These are phyloP conservation scores for Oxyscelio sp. DNA, from an alignment of 2,888 invertebrate species.

Conservation along the genomic window DNA sequence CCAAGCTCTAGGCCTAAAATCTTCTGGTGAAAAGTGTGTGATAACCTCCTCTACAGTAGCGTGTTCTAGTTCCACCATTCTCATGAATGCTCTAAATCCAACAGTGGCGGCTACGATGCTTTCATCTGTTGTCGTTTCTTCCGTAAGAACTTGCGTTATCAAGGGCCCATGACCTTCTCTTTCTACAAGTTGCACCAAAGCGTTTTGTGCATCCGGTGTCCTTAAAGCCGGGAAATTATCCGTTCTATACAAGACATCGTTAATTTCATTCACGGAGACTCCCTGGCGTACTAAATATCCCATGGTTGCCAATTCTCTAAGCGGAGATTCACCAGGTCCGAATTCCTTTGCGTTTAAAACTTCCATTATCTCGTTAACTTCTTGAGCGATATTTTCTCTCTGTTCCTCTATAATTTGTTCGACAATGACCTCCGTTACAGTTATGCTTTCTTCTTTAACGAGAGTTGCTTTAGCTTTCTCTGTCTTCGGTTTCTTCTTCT, in stretches of 20 bases:
- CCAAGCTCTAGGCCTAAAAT: conserved; percentile 95
- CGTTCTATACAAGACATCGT: conserved; percentile 92
- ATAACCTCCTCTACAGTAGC: conserved; percentile 95
- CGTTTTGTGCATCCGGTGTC: conserved; percentile 95
- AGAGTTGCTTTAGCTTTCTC: conserved; percentile 83
- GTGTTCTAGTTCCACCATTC: conserved; percentile 94
- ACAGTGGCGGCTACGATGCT: conserved; percentile 93
- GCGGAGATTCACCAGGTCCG: conserved; percentile 93
- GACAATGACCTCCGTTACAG: conserved; percentile 89
- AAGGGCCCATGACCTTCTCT: conserved; percentile 94
- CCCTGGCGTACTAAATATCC: conserved; percentile 94
- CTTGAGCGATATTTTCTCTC: conserved; percentile 91
- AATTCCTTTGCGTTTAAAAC: conserved; percentile 94
- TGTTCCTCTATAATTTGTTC: conserved; percentile 90
- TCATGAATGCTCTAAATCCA: conserved; percentile 95
- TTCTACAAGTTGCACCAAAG: conserved; percentile 95
- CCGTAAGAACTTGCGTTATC: conserved; percentile 94
- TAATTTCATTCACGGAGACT: conserved; percentile 93
- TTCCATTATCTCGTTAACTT: conserved; percentile 93
- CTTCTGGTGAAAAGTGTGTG: conserved; percentile 94
- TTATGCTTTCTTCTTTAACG: conserved; percentile 84
- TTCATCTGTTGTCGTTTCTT: conserved; percentile 94
- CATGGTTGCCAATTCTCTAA: conserved; percentile 95
- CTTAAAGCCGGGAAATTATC: conserved; percentile 94
- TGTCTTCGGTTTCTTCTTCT: conserved; percentile 84